Base-by-base conservation (phyloP, 2,113 vertebrate species). In the Athene noctua region DNA sequence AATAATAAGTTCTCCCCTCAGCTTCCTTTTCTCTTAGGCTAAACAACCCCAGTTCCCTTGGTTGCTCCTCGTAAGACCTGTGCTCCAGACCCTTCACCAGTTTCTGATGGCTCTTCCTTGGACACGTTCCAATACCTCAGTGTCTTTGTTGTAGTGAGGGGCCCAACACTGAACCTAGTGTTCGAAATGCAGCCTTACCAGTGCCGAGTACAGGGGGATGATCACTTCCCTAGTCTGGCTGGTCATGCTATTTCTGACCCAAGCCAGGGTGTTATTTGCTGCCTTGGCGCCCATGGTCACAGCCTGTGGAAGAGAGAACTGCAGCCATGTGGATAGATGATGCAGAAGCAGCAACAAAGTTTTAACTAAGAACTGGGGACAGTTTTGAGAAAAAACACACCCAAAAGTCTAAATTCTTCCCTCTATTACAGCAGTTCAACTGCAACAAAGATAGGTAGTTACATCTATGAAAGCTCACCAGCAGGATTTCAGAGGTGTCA, bases 91-190 rank as follows among this genome's bases (percentile, higher is more conserved):
- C 34, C 16, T 72, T 80, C 22, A 7, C 30, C 36, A 73, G 14
- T n/a, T 78, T 58, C 2, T 46, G 44, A 0, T 27, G 57, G 42
- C 38, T 15, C 6, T 38, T 52, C 38, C 18, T n/a, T n/a, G 54
- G 46, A 13, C 10, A 0, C 0, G 0, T 4, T 47, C 38, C 59
- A 40, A 29, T 29, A 9, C 34, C 52, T 72, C 32, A 25, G 1
- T 38, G 27, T 30, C 38, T 12, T 18, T 61, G n/a, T 34, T 40
- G 13, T 38, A 8, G 14, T 32, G 25, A 21, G 29, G 10, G 12
- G 3, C 23, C 55, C 36, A 27, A 20, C 70, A 70, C 25, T 32
- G 49, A 14, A 9, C 7, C 4, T 9, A 15, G 5, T 0, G 42
- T 10, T 70, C 1, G 2, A n/a, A 18, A 6, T 57, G 36, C 6